Evolutionary conservation across 2,888 invertebrate species (phyloP).

Genomic region (Blomia tropicalis): DNA sequence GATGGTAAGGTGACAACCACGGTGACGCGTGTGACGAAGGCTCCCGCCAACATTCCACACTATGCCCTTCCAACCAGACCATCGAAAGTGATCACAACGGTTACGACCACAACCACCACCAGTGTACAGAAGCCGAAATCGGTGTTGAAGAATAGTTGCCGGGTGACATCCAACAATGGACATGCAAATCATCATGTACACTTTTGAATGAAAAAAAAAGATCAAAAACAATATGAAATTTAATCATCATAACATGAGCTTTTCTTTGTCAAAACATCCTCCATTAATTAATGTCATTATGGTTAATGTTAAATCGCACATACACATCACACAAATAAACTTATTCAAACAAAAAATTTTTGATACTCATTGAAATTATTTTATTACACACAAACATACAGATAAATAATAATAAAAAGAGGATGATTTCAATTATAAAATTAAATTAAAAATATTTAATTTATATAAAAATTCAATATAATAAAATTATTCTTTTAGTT

Average conservation of each 20-base stretch:
- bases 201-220: background rate
- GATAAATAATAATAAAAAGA: no score
- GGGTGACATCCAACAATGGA: background rate
- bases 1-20: conserved; percentile 15
- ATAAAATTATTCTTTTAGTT: no score
- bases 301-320: no score
- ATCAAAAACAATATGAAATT: background rate
- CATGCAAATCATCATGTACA: background rate
- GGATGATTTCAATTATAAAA: no score
- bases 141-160: conserved; percentile 2
- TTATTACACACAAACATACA: no score
- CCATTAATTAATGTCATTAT: no score
- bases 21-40: conserved; percentile 13
- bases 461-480: no score
- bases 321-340: no score
- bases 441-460: no score
- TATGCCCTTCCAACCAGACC: conserved; percentile 22
- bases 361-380: no score
- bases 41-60: conserved; percentile 19
- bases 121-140: background rate
- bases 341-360: no score
- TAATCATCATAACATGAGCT: background rate
- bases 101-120: conserved; percentile 27
- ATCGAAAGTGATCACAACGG: conserved; percentile 22
- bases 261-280: no score